Evolutionary conservation across 2,888 invertebrate genomes (phyloP).

Genomic region (Pachliopta kotzebuea): DNA sequence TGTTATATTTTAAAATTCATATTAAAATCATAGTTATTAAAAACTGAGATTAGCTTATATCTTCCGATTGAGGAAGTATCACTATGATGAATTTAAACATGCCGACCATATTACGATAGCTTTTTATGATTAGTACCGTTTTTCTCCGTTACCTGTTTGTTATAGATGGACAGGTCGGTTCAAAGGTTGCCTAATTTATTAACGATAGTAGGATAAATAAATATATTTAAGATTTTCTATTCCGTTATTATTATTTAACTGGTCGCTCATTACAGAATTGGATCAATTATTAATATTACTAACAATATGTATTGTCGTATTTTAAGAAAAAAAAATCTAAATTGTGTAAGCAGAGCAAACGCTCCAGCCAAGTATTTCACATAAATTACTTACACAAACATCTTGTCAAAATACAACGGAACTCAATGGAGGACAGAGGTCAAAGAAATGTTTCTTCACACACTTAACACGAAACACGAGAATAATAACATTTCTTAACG

Average conservation of each 20-base stretch:
- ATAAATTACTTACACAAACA: constrained; percentile 55
- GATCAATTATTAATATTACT: too few species aligned
- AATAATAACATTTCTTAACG: constrained; percentile 23
- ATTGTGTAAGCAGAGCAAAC: constrained; percentile 34
- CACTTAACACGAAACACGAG: constrained; percentile 33
- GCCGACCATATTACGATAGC: background rate
- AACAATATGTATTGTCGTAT: background rate
- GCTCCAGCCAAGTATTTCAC: constrained; percentile 52
- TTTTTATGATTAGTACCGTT: background rate
- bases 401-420: constrained; percentile 68
- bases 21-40: too few species aligned
- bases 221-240: too few species aligned
- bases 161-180: background rate
- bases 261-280: too few species aligned
- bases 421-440: constrained; percentile 40
- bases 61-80: too few species aligned
- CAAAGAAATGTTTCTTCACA: constrained; percentile 42
- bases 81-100: background rate
- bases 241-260: too few species aligned
- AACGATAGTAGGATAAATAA: background rate
- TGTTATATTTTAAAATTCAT: too few species aligned
- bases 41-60: too few species aligned
- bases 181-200: background rate
- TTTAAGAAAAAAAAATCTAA: constrained; percentile 14
- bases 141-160: background rate